Evolutionary conservation across 2,113 vertebrate species (phyloP).

Genomic region (Saccopteryx bilineata): DNA sequence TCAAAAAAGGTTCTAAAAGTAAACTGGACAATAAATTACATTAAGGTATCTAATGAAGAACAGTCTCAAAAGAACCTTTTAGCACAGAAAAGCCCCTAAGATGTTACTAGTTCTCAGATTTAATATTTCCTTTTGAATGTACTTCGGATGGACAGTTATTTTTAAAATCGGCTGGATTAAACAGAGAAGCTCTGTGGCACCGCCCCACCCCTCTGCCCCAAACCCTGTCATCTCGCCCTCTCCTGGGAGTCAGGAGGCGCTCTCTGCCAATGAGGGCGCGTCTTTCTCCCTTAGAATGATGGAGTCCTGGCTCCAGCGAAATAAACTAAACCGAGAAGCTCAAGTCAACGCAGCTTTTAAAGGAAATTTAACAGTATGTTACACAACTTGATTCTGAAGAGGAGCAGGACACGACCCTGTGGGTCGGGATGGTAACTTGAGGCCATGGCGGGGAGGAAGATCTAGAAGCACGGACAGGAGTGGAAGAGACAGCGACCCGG

Average conservation of each 20-base stretch:
- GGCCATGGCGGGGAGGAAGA: background rate
- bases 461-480: background rate
- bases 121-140: background rate
- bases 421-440: background rate
- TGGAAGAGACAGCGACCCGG: background rate
- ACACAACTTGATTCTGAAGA: background rate
- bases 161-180: background rate
- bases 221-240: rapidly evolving
- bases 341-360: background rate
- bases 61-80: background rate
- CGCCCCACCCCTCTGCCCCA: background rate
- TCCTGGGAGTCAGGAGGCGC: background rate
- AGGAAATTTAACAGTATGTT: background rate
- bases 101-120: background rate
- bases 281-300: background rate
- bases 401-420: background rate
- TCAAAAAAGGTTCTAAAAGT: background rate
- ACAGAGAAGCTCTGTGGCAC: background rate
- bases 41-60: background rate
- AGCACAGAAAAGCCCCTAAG: background rate
- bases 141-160: background rate
- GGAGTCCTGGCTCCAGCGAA: background rate
- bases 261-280: background rate
- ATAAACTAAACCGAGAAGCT: background rate
- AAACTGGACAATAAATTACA: background rate